phyloP scores from a whole-genome alignment of 2,113 vertebrate species.

The Siniperca chuatsi region DNA sequence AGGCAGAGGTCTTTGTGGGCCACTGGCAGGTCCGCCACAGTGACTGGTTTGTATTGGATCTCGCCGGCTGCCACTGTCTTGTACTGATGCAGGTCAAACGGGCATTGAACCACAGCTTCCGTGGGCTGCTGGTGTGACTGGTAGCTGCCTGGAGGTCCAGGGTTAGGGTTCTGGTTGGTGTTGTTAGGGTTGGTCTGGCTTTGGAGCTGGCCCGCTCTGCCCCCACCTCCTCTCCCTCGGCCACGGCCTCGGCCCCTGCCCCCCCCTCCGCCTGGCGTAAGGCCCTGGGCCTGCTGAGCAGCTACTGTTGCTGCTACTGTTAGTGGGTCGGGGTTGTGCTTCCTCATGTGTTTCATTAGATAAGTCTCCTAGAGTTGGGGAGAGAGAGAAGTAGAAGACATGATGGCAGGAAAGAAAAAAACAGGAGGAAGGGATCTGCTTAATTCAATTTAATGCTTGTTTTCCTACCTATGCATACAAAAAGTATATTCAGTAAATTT shows the following conservation, averaged over 20 bases:
- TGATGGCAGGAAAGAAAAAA: neutral
- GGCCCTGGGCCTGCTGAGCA: slow-evolving; percentile 82
- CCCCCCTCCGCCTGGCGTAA: slow-evolving; percentile 65
- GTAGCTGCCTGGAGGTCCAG: slow-evolving; percentile 78
- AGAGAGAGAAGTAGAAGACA: slow-evolving; percentile 3
- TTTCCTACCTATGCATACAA: neutral
- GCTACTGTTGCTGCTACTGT: slow-evolving; percentile 81
- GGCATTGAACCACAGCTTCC: slow-evolving; percentile 86
- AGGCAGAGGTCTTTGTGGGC: slow-evolving; percentile 98
- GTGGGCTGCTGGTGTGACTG: slow-evolving; percentile 77
- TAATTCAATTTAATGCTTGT: neutral
- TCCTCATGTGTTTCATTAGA: slow-evolving; percentile 99
- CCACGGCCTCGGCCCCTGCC: slow-evolving; percentile 84
- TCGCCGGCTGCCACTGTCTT: slow-evolving; percentile 89
- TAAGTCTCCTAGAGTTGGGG: slow-evolving; percentile 90
- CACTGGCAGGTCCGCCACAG: slow-evolving; percentile 83
- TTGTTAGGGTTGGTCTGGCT: slow-evolving; percentile 86
- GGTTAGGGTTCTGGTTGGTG: slow-evolving; percentile 66
- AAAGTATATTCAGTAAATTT: neutral
- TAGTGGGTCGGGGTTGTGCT: slow-evolving; percentile 93
- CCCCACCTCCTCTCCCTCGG: slow-evolving; percentile 74
- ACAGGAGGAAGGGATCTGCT: neutral
- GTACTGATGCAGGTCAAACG: slow-evolving; percentile 97
- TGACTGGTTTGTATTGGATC: slow-evolving; percentile 87
- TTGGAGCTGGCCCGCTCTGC: slow-evolving; percentile 70